phyloP scores from a whole-genome alignment of 2,113 vertebrate species.

The Platysteira castanea region DNA sequence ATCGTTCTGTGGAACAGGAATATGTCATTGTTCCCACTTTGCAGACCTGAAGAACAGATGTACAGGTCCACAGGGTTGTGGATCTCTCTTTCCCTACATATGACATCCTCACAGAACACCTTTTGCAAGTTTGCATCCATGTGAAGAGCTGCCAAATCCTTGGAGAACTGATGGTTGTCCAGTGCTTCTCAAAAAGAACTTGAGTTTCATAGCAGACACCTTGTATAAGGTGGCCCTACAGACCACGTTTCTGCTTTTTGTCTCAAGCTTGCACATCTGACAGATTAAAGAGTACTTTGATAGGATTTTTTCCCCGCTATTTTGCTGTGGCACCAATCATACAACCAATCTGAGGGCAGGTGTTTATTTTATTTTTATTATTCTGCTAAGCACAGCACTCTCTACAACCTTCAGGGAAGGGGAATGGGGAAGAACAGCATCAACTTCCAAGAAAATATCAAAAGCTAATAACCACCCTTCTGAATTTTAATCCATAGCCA shows the following conservation, averaged over 20 bases:
- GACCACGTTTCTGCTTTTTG: neutral
- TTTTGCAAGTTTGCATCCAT: neutral
- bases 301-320: neutral
- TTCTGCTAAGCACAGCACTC: slow-evolving; percentile 88
- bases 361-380: slow-evolving; percentile 74
- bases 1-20: neutral
- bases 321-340: slow-evolving; percentile 67
- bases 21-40: neutral
- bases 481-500: slow-evolving; percentile 48
- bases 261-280: neutral
- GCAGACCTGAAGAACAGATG: neutral
- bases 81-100: accelerated
- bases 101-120: neutral
- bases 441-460: slow-evolving; percentile 67
- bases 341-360: slow-evolving; percentile 76
- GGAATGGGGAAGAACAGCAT: slow-evolving; percentile 53
- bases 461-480: slow-evolving; percentile 72
- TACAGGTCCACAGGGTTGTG: neutral
- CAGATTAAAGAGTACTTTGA: neutral
- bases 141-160: neutral
- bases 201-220: neutral
- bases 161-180: neutral
- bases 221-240: neutral
- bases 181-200: neutral
- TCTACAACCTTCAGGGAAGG: slow-evolving; percentile 79